These are phyloP conservation scores for Callosobruchus maculatus DNA, from an alignment of 2,888 invertebrate species.

Conservation along the genomic window DNA sequence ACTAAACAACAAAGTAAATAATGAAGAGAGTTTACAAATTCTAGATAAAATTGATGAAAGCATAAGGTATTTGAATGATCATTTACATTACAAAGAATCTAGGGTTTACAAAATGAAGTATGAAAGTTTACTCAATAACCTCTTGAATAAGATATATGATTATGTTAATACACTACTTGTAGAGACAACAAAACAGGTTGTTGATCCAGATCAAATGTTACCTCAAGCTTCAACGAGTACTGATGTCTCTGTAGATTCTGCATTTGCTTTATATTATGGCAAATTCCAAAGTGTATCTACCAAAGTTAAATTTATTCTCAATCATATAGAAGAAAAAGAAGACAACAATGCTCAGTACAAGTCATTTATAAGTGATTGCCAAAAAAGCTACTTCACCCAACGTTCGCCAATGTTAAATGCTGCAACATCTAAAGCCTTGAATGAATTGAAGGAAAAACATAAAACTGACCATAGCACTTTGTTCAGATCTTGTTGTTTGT, in stretches of 20 bases:
- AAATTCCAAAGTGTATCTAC: slow-evolving; percentile 92
- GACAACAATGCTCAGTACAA: slow-evolving; percentile 72
- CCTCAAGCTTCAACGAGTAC: slow-evolving; percentile 37
- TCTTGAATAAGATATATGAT: slow-evolving; percentile 73
- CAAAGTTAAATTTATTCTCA: slow-evolving; percentile 75
- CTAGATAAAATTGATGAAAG: slow-evolving; percentile 84
- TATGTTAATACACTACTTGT: slow-evolving; percentile 74
- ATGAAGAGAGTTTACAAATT: slow-evolving; percentile 77
- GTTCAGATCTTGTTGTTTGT: slow-evolving; percentile 82
- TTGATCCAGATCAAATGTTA: slow-evolving; percentile 44
- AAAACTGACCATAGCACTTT: slow-evolving; percentile 78
- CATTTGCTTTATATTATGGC: slow-evolving; percentile 86
- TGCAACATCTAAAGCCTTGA: slow-evolving; percentile 67
- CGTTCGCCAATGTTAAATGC: slow-evolving; percentile 64
- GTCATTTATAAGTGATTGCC: slow-evolving; percentile 71
- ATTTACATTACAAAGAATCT: slow-evolving; percentile 87
- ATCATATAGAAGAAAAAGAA: slow-evolving; percentile 75
- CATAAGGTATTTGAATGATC: slow-evolving; percentile 71
- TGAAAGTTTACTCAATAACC: slow-evolving; percentile 77
- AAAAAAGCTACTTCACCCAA: slow-evolving; percentile 77
- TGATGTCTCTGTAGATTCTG: slow-evolving; percentile 54
- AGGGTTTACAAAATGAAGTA: slow-evolving; percentile 78
- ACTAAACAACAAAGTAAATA: slow-evolving; percentile 45
- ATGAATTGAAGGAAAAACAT: slow-evolving; percentile 60
- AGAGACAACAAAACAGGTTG: slow-evolving; percentile 74